A percentile compares a stretch with the other conserved stretches of the same genome.
Conservation (phyloP, 2,888 invertebrate genomes). For the Tuberolachnus salignus region DNA sequence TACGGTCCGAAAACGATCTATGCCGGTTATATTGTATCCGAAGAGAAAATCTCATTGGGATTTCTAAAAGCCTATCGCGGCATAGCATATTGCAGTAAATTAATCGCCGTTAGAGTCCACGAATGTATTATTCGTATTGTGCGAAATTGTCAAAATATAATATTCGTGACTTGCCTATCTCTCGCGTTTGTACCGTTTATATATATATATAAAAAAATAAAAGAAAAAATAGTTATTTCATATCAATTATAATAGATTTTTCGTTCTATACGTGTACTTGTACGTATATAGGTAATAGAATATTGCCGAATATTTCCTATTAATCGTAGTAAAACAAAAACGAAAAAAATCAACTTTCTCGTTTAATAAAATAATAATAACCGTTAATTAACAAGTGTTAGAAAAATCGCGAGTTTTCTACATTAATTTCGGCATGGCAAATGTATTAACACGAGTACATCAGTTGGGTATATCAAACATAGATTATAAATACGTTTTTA, state of each 20-base stretch:
- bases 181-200: background rate
- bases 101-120: background rate
- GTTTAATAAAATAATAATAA: background rate
- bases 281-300: background rate
- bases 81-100: background rate
- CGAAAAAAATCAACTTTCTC: constrained; percentile 21
- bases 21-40: no score
- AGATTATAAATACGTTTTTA: no score
- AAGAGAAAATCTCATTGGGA: background rate
- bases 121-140: no score
- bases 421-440: background rate
- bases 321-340: constrained; percentile 5
- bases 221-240: background rate
- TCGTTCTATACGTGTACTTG: no score
- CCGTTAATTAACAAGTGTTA: background rate
- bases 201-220: no score
- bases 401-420: background rate
- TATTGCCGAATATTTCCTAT: constrained; percentile 18
- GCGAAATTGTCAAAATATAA: constrained; percentile 2
- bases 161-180: constrained; percentile 31
- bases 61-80: background rate
- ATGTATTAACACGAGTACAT: no score
- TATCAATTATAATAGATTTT: constrained; percentile 9
- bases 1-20: no score
- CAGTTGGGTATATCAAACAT: no score